These are phyloP conservation scores for Agonopterix subpropinquella DNA, from an alignment of 2,888 invertebrate species.

Conservation along the genomic window DNA sequence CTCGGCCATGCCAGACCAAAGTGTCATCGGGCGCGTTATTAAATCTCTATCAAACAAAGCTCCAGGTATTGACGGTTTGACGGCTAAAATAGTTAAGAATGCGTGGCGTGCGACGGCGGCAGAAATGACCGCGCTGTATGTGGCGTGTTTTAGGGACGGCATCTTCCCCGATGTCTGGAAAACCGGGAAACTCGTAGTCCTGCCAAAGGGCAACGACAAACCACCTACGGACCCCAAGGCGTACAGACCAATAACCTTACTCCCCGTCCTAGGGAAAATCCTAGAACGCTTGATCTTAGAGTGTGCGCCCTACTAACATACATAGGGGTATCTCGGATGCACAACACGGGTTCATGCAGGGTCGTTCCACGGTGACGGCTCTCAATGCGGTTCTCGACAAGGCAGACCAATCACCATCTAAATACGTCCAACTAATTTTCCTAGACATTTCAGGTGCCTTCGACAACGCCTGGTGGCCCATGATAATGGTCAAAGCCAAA, in stretches of 20 bases:
- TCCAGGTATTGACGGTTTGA: too few relatives aligned
- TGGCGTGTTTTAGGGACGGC: too few relatives aligned
- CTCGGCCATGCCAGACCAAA: neutral
- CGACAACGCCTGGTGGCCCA: neutral
- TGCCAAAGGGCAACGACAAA: too few relatives aligned
- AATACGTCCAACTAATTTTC: conserved; percentile 21
- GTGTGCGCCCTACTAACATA: neutral
- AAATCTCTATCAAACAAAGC: too few relatives aligned
- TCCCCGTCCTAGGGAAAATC: neutral
- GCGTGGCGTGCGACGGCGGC: too few relatives aligned
- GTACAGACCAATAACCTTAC: too few relatives aligned
- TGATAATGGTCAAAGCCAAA: conserved; percentile 18
- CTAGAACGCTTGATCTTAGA: neutral
- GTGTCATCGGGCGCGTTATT: neutral
- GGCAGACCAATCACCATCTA: neutral
- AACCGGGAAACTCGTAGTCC: too few relatives aligned
- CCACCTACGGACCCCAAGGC: too few relatives aligned
- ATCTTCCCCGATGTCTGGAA: too few relatives aligned
- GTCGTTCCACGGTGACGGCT: too few relatives aligned
- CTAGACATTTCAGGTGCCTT: conserved; percentile 24
- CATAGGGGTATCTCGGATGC: neutral
- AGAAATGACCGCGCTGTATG: too few relatives aligned
- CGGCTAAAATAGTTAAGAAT: too few relatives aligned
- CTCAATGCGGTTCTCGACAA: neutral
- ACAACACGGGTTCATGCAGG: neutral